These are phyloP conservation scores for Phylloscopus trochiloides DNA, from an alignment of 2,113 vertebrate genomes.

Conservation along the genomic window DNA sequence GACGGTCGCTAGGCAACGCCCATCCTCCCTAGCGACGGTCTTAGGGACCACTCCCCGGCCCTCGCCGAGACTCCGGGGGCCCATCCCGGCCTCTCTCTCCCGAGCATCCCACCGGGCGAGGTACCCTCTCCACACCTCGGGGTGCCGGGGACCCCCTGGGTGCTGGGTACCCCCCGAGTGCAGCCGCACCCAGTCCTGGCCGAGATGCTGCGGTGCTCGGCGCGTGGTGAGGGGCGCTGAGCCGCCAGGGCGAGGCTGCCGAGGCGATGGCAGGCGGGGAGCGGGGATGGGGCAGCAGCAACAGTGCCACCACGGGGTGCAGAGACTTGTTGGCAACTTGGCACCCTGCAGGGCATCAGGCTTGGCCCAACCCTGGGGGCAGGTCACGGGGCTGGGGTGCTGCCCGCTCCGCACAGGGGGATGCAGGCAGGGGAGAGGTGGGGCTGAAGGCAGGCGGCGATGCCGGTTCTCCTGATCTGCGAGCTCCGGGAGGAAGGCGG, in stretches of 20 bases:
- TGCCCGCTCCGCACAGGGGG: background rate
- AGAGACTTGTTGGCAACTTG: background rate
- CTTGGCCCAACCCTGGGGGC: background rate
- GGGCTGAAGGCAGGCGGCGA: background rate
- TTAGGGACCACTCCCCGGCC: background rate
- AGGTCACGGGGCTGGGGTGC: background rate
- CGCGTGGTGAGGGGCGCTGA: background rate
- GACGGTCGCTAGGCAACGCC: background rate
- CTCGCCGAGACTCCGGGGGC: background rate
- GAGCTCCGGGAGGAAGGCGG: background rate
- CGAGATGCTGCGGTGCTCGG: rapidly evolving
- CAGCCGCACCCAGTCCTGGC: rapidly evolving
- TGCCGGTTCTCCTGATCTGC: background rate
- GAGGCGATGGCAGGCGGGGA: background rate
- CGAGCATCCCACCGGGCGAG: background rate
- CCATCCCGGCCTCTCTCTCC: background rate
- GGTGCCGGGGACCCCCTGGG: rapidly evolving
- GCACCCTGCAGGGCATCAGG: background rate
- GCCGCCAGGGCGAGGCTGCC: background rate
- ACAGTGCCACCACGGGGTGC: background rate
- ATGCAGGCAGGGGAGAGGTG: background rate
- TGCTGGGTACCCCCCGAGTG: background rate
- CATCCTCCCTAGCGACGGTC: background rate
- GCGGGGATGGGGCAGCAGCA: background rate
- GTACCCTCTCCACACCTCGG: too few species aligned